Evolutionary conservation across 37 sponge, comb jelly and placozoan genomes (phyloP), one percentile per base, ranked within the genome.

Genomic region (Chondrosia reniformis): DNA sequence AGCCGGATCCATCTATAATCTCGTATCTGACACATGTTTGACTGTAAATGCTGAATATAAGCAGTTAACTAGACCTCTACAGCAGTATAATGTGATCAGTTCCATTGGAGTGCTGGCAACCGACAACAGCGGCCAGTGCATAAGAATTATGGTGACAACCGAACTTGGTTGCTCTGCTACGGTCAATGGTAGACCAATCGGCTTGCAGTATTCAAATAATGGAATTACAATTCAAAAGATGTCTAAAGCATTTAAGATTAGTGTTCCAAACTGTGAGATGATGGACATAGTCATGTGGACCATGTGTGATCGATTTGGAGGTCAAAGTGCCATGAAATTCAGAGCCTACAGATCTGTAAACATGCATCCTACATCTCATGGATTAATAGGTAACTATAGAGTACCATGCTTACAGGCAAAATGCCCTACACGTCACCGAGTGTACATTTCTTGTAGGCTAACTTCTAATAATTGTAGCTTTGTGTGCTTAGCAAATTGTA

Each of bases 321-420:
- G 77, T 1, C 33, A 74, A 2, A 43, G 39, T 27, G 86, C 86
- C 87, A 82, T 85, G 24, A 55, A 63, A 33, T 86, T 85, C 44
- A 69, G 52, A 19, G 61, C 86, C 38, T 32, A 80, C 8, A 33
- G 91, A 5, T 86, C 87, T 15, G 32, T 85, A 17, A 90, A 90
- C 63, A 79, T 90, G 40, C 46, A 74, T 5, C 91, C 86, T 0
- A 54, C 83, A 30, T 90, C 91, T 13, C 91, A 90, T 80, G 91
- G 91, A 33, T 66, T 90, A 27, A 45, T 90, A 66, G 91, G 91
- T 90, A n/a, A n/a, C n/a, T n/a, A n/a, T n/a, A n/a, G n/a, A n/a
- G n/a, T 15, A 28, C 33, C 3, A 1, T 45, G 24, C 2, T 41
- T 17, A 46, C 17, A 36, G 54, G 54, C 17, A 12, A 19, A 19